These are phyloP conservation scores for Pollenia labialis DNA, from an alignment of 2,888 invertebrate genomes.

Conservation along the genomic window DNA sequence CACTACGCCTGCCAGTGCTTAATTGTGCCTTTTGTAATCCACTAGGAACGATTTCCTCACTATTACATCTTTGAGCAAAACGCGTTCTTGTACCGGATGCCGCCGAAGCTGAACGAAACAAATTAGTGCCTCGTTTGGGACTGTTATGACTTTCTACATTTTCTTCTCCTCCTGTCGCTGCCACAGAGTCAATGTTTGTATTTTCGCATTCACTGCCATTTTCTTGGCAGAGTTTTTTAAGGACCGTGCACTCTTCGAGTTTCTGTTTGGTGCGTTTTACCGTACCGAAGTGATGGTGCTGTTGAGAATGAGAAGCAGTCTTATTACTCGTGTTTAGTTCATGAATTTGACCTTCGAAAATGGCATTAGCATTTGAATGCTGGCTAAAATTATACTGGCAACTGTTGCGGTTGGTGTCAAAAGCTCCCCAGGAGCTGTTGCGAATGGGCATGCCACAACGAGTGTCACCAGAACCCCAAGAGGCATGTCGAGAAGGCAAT, in stretches of 20 bases:
- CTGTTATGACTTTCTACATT: slow-evolving; percentile 25
- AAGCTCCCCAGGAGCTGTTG: slow-evolving; percentile 90
- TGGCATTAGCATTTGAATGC: slow-evolving; percentile 78
- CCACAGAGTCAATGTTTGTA: slow-evolving; percentile 62
- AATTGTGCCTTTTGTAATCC: slow-evolving; percentile 28
- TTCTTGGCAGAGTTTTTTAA: slow-evolving; percentile 82
- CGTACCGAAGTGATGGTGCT: slow-evolving; percentile 85
- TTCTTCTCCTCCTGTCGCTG: slow-evolving; percentile 56
- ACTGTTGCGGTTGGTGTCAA: slow-evolving; percentile 85
- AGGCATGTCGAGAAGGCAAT: slow-evolving; percentile 89
- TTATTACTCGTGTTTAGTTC: slow-evolving; percentile 80
- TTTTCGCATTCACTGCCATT: slow-evolving; percentile 75
- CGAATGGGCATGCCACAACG: slow-evolving; percentile 87
- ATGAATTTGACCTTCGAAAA: slow-evolving; percentile 83
- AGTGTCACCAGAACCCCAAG: slow-evolving; percentile 91
- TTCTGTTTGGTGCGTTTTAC: slow-evolving; percentile 89
- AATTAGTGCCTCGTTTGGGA: slow-evolving; percentile 76
- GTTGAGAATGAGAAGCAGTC: slow-evolving; percentile 74
- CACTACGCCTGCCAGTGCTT: slow-evolving; percentile 72
- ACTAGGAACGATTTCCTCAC: slow-evolving; percentile 82
- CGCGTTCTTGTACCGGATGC: slow-evolving; percentile 79
- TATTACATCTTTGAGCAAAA: slow-evolving; percentile 82
- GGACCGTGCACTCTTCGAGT: slow-evolving; percentile 85
- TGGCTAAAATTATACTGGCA: slow-evolving; percentile 75
- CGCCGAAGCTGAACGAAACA: slow-evolving; percentile 82